Percentiles rank a stretch among this genome's conserved stretches.
phyloP scores from a whole-genome alignment of 2,888 invertebrate species.

The Agelastica alni region DNA sequence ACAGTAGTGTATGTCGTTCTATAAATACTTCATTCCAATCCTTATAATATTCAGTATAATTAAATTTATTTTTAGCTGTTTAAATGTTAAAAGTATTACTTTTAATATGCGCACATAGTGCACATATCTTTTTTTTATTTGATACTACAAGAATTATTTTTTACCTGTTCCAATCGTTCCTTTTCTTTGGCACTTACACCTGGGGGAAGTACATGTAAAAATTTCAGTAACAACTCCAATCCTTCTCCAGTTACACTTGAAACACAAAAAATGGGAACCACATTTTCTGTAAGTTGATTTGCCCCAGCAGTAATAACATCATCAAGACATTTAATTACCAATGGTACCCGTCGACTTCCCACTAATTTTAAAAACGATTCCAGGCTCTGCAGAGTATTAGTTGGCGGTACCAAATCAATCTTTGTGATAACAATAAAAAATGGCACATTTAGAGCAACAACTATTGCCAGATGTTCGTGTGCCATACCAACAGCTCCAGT shows the following conservation, averaged over 20 bases:
- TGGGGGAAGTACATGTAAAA: slow-evolving; percentile 82
- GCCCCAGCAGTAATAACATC: slow-evolving; percentile 77
- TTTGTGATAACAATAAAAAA: slow-evolving; percentile 95
- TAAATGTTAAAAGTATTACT: no score
- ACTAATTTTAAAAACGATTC: slow-evolving; percentile 68
- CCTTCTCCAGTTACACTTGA: slow-evolving; percentile 91
- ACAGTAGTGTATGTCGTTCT: no score
- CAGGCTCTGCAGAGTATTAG: slow-evolving; percentile 61
- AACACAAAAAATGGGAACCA: slow-evolving; percentile 82
- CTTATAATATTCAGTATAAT: no score
- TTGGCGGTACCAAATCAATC: slow-evolving; percentile 78
- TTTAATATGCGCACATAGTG: no score
- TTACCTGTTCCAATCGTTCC: slow-evolving; percentile 70
- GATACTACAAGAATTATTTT: no score
- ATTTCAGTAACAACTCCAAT: slow-evolving; percentile 79
- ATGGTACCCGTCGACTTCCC: slow-evolving; percentile 67
- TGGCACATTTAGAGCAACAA: slow-evolving; percentile 80
- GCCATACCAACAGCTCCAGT: slow-evolving; percentile 83
- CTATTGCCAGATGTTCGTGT: slow-evolving; percentile 88
- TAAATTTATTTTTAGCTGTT: no score
- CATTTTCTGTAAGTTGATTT: slow-evolving; percentile 66
- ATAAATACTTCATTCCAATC: no score
- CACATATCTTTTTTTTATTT: no score
- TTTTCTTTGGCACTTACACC: slow-evolving; percentile 66
- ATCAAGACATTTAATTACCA: slow-evolving; percentile 68